These are phyloP conservation scores for Elegia similella DNA, from an alignment of 2,888 invertebrate species.

Conservation along the genomic window DNA sequence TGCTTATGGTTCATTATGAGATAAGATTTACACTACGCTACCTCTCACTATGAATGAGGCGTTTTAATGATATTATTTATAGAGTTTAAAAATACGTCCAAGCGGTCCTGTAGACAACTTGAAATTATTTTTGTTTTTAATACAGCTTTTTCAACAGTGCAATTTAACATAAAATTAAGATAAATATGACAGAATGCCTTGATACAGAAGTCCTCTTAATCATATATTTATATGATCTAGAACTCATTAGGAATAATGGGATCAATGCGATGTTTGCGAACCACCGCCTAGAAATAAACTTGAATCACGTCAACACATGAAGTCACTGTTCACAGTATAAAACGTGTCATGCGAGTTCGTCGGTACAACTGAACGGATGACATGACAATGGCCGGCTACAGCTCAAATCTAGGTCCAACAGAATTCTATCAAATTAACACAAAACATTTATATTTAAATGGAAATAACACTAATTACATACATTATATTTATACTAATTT, in stretches of 20 bases:
- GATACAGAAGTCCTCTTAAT: slow-evolving; percentile 44
- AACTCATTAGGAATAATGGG: slow-evolving; percentile 69
- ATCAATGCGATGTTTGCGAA: slow-evolving; percentile 45
- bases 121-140: slow-evolving; percentile 35
- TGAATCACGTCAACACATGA: slow-evolving; percentile 33
- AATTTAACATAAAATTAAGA: slow-evolving; percentile 35
- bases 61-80: slow-evolving; percentile 67
- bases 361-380: slow-evolving; percentile 37
- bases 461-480: slow-evolving; percentile 70
- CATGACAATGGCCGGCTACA: slow-evolving; percentile 39
- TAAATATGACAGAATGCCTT: slow-evolving; percentile 39
- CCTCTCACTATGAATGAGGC: slow-evolving; percentile 76
- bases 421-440: slow-evolving; percentile 55
- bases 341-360: slow-evolving; percentile 33
- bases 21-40: slow-evolving; percentile 73
- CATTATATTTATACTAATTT: slow-evolving; percentile 64
- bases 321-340: slow-evolving; percentile 41
- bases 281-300: slow-evolving; percentile 31
- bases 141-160: slow-evolving; percentile 46
- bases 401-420: slow-evolving; percentile 52
- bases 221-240: slow-evolving; percentile 81
- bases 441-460: slow-evolving; percentile 63
- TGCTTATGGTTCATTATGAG: slow-evolving; percentile 57
- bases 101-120: slow-evolving; percentile 57
- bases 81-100: slow-evolving; percentile 61